phyloP scores from a whole-genome alignment of 2,888 invertebrate genomes.

The Pristionchus arcanus region DNA sequence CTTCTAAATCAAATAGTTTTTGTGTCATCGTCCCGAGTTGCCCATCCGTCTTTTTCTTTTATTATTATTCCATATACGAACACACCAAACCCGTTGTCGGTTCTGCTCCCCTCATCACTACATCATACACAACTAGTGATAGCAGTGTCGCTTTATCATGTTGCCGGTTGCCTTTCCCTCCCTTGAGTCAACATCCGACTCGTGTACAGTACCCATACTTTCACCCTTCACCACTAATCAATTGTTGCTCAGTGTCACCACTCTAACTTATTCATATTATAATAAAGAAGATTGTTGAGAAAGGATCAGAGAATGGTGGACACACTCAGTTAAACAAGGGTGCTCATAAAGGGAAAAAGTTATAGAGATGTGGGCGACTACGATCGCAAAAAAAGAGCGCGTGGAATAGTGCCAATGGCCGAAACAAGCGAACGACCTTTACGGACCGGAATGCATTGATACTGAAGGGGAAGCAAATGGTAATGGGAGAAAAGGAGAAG shows the following conservation, averaged over 20 bases:
- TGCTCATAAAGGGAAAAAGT: background rate
- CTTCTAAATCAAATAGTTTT: constrained; percentile 59
- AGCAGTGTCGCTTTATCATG: constrained; percentile 53
- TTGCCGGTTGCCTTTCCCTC: constrained; percentile 40
- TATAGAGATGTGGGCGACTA: background rate
- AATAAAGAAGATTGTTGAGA: constrained; percentile 27
- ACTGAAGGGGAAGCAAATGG: constrained; percentile 36
- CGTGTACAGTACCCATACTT: constrained; percentile 21
- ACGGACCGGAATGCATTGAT: constrained; percentile 40
- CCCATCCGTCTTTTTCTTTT: constrained; percentile 19
- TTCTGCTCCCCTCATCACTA: constrained; percentile 46
- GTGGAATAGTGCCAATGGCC: constrained; percentile 29
- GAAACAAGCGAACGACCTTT: constrained; percentile 10
- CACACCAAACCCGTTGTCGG: constrained; percentile 47
- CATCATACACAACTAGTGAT: constrained; percentile 41
- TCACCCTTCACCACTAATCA: background rate
- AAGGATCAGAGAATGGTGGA: background rate
- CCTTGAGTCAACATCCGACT: background rate
- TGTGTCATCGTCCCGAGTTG: constrained; percentile 25
- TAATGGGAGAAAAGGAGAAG: constrained; percentile 25
- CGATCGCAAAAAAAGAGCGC: background rate
- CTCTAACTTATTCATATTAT: constrained; percentile 40
- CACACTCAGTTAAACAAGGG: background rate
- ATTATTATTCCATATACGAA: background rate
- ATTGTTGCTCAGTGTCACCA: constrained; percentile 48